These are phyloP conservation scores for Ctenopoma multispine DNA, from an alignment of 2,797 vertebrate species.

Conservation along the genomic window DNA sequence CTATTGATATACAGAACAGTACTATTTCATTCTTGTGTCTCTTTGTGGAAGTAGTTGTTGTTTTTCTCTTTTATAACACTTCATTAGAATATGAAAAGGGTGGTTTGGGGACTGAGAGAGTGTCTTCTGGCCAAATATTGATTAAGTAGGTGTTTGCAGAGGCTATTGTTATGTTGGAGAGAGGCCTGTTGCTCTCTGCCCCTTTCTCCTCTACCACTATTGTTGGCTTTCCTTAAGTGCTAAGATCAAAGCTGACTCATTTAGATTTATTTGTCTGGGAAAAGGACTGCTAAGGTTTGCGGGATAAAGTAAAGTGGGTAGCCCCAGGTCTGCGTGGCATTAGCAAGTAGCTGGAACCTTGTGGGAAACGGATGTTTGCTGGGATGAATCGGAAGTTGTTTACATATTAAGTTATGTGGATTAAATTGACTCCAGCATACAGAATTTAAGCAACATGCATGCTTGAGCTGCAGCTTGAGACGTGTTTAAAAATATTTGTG, in stretches of 20 bases:
- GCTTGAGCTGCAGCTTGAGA: slow-evolving; percentile 4
- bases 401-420: slow-evolving; percentile 38
- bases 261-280: slow-evolving; percentile 98
- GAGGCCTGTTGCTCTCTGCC: slow-evolving; percentile 90
- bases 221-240: slow-evolving; percentile 92
- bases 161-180: slow-evolving; percentile 90
- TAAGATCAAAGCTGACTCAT: slow-evolving; percentile 95
- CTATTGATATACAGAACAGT: slow-evolving; percentile 72
- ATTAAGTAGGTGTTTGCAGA: slow-evolving; percentile 99
- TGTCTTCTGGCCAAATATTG: slow-evolving; percentile 98
- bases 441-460: neutral
- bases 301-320: slow-evolving; percentile 69
- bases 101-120: slow-evolving; percentile 89
- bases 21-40: slow-evolving; percentile 83
- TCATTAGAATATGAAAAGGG: slow-evolving; percentile 99
- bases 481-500: neutral
- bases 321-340: slow-evolving; percentile 65
- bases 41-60: slow-evolving; percentile 84
- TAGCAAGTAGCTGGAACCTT: slow-evolving; percentile 54
- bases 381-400: slow-evolving; percentile 50
- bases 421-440: neutral
- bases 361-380: slow-evolving; percentile 59
- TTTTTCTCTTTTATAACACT: slow-evolving; percentile 89
- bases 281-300: slow-evolving; percentile 78
- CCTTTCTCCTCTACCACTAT: slow-evolving; percentile 91